Evolutionary conservation across 2,797 vertebrate genomes (phyloP).

Genomic region (Syndactyla subalaris): DNA sequence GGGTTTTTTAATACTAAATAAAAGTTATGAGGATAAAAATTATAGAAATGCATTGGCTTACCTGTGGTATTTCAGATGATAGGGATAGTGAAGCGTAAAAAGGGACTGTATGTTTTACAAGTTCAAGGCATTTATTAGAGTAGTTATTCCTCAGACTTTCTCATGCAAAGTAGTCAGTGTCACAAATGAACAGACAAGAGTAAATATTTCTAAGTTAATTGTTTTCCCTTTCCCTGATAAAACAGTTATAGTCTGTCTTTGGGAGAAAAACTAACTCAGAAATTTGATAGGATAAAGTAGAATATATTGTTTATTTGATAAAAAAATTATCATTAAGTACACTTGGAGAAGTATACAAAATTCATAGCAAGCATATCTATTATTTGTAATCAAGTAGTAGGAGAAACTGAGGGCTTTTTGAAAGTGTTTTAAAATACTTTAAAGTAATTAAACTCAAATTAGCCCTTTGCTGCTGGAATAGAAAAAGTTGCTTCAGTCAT

Average conservation of each 20-base stretch:
- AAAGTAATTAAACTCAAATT: not conserved
- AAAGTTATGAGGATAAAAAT: not conserved
- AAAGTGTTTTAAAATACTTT: not conserved
- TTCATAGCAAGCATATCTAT: not conserved
- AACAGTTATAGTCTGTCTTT: not conserved
- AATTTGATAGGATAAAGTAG: not conserved
- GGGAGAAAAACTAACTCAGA: not conserved
- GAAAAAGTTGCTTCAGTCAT: not conserved
- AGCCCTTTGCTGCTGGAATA: not conserved
- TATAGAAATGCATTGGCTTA: not conserved
- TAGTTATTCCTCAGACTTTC: not conserved
- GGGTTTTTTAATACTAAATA: not conserved
- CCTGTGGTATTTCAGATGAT: not conserved
- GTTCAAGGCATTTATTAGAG: not conserved
- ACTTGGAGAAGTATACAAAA: not conserved
- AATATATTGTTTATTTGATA: not conserved
- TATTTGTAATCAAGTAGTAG: not conserved
- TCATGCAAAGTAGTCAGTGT: not conserved
- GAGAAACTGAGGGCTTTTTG: not conserved
- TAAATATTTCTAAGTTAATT: not conserved
- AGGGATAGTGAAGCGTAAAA: not conserved
- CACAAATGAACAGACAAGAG: not conserved
- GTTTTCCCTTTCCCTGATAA: rapidly evolving
- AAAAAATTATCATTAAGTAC: not conserved
- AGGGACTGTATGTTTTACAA: not conserved